Evolutionary conservation across 2,113 vertebrate species (phyloP).

Genomic region (Saccopteryx bilineata): DNA sequence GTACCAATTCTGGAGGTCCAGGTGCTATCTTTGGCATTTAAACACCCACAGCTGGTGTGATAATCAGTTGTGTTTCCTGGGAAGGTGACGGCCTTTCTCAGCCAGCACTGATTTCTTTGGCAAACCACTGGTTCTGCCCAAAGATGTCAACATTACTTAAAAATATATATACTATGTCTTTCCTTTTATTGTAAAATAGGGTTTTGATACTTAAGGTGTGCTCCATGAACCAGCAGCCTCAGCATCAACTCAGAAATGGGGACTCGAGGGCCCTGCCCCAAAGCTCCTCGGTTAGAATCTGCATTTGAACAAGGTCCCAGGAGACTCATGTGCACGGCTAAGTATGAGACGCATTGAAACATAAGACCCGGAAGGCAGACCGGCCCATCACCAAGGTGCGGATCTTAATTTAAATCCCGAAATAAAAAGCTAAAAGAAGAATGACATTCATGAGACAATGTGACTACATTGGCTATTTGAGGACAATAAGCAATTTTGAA

Average conservation of each 20-base stretch:
- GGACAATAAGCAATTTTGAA: not conserved
- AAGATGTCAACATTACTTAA: not conserved
- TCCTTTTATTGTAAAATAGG: not conserved
- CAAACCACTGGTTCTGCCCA: not conserved
- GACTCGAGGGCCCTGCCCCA: not conserved
- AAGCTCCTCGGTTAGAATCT: not conserved
- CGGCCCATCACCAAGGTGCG: accelerated
- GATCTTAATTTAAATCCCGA: not conserved
- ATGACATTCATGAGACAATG: not conserved
- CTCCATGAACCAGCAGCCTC: not conserved
- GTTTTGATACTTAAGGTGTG: no score
- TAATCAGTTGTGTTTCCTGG: not conserved
- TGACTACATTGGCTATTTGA: not conserved
- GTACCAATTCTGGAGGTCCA: not conserved
- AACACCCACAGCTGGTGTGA: not conserved
- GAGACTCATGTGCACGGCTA: not conserved
- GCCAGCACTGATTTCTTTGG: not conserved
- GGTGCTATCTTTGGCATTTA: not conserved
- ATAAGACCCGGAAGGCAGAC: not conserved
- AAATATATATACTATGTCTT: not conserved
- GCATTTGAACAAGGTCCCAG: not conserved
- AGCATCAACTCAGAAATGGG: not conserved
- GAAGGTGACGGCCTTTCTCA: not conserved
- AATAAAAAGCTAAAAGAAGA: not conserved
- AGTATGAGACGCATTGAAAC: accelerated